phyloP scores from a whole-genome alignment of 2,797 vertebrate genomes.

The Paguma larvata region DNA sequence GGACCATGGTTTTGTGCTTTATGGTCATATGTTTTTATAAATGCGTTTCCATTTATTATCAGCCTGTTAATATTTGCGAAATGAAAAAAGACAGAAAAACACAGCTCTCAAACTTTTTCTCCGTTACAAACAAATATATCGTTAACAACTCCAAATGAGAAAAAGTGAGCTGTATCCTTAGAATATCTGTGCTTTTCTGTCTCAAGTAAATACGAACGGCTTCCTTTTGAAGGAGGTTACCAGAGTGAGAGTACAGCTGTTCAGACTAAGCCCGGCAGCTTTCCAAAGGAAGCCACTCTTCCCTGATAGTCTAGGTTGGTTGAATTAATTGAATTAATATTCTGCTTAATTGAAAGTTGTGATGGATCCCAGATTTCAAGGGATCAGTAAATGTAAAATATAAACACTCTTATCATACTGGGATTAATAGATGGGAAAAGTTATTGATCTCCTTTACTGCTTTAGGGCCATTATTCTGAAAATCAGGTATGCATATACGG shows the following conservation, averaged over 20 bases:
- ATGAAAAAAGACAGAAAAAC: constrained; percentile 37
- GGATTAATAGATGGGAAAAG: background rate
- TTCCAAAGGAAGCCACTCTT: background rate
- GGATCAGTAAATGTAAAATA: background rate
- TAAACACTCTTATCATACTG: background rate
- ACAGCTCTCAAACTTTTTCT: background rate
- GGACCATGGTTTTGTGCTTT: constrained; percentile 26
- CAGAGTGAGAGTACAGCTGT: background rate
- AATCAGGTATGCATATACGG: background rate
- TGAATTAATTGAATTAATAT: constrained; percentile 7
- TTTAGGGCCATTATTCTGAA: background rate
- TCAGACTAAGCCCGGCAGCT: background rate
- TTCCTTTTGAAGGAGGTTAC: background rate
- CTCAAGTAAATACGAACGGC: background rate
- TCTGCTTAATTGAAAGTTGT: background rate
- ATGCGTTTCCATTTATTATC: constrained; percentile 38
- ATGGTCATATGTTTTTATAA: constrained; percentile 44
- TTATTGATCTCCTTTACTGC: background rate
- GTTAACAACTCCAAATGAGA: constrained; percentile 21
- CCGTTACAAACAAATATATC: background rate
- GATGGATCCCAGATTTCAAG: background rate
- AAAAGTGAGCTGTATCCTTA: background rate
- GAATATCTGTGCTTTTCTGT: background rate
- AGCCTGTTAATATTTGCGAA: constrained; percentile 40
- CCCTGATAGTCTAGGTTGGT: background rate